phyloP scores from a whole-genome alignment of 2,113 vertebrate genomes.

The Pachyramphus minor region DNA sequence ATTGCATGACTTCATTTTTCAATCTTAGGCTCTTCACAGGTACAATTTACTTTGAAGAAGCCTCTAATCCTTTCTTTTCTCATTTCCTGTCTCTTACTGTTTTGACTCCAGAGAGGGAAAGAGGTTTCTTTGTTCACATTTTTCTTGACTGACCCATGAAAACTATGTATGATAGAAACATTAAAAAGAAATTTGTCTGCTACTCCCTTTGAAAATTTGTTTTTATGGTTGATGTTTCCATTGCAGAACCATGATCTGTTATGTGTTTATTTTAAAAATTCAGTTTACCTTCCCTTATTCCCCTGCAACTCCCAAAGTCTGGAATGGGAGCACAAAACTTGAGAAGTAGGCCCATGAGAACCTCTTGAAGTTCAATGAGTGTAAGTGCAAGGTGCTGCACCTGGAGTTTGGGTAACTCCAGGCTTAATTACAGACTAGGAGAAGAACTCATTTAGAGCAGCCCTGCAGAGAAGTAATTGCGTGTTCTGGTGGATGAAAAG shows the following conservation, averaged over 20 bases:
- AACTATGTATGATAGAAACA: neutral
- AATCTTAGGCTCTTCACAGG: neutral
- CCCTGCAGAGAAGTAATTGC: neutral
- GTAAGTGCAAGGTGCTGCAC: neutral
- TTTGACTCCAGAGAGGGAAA: neutral
- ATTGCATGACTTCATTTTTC: neutral
- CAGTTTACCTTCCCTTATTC: neutral
- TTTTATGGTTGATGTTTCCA: neutral
- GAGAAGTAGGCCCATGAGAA: neutral
- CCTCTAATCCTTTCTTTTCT: neutral
- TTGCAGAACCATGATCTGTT: neutral
- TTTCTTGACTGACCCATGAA: neutral
- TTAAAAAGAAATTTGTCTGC: neutral
- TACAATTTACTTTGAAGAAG: neutral
- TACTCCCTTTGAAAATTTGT: conserved; percentile 13
- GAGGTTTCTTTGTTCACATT: neutral
- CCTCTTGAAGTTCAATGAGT: neutral
- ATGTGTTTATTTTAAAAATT: neutral
- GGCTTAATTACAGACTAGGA: neutral
- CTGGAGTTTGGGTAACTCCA: no score
- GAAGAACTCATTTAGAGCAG: neutral
- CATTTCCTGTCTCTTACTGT: neutral
- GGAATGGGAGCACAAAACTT: neutral
- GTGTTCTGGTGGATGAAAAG: neutral
- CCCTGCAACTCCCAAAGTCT: neutral